Conservation (phyloP, 1,140 invertebrate genomes). For the Aethina tumida region DNA sequence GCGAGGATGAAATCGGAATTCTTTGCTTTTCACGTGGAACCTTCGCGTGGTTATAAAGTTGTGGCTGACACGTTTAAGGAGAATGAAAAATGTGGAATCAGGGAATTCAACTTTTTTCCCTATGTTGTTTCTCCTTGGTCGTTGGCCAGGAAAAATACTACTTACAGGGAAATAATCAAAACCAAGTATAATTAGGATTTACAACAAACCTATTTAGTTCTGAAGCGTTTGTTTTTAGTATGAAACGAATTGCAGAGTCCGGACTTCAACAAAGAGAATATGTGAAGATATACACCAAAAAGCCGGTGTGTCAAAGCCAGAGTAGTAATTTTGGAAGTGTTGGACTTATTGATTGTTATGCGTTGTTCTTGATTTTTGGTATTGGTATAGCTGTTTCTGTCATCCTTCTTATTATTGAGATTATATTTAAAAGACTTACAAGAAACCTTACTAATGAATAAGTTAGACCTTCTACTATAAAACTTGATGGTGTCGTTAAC, state of each 20-base stretch:
- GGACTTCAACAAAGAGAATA: slow-evolving; percentile 45
- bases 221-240: too few relatives aligned
- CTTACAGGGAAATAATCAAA: slow-evolving; percentile 49
- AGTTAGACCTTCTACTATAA: too few relatives aligned
- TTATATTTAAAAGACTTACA: too few relatives aligned
- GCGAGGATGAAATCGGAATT: slow-evolving; percentile 42
- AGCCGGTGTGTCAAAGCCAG: slow-evolving; percentile 39
- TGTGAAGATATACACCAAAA: slow-evolving; percentile 42
- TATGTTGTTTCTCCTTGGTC: too few relatives aligned
- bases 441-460: too few relatives aligned
- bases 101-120: too few relatives aligned
- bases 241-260: slow-evolving; percentile 44
- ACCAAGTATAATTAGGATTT: slow-evolving; percentile 38
- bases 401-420: too few relatives aligned
- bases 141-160: slow-evolving; percentile 45
- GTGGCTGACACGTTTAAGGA: slow-evolving; percentile 49
- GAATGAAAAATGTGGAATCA: slow-evolving; percentile 54
- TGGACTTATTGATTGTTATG: slow-evolving; percentile 25
- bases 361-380: slow-evolving; percentile 21
- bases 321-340: slow-evolving; percentile 21
- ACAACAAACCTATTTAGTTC: too few relatives aligned
- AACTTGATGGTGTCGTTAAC: too few relatives aligned
- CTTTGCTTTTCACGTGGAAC: slow-evolving; percentile 53
- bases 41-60: slow-evolving; percentile 45
- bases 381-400: too few relatives aligned